These are phyloP conservation scores for Drosophila grimshawi DNA, from an alignment of 1,140 invertebrate species.

Conservation along the genomic window DNA sequence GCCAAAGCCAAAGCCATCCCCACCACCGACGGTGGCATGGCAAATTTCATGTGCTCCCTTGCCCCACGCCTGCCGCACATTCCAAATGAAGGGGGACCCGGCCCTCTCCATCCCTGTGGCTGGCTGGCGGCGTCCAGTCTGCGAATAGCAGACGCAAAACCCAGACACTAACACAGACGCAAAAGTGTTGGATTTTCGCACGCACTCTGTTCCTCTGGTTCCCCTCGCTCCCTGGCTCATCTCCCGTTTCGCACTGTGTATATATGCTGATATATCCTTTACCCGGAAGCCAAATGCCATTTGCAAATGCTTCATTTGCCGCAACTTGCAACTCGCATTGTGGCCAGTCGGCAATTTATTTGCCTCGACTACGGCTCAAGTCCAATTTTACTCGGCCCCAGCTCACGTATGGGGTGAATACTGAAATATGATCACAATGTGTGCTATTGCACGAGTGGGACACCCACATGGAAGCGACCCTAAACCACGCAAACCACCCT, in stretches of 20 bases:
- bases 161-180: conserved; percentile 50
- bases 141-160: conserved; percentile 39
- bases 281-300: conserved; percentile 77
- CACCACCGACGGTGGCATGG: conserved; percentile 6
- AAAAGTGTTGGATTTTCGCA: conserved; percentile 80
- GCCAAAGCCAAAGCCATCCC: conserved; percentile 12
- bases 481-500: conserved; percentile 15
- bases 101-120: conserved; percentile 5
- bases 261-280: conserved; percentile 67
- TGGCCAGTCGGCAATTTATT: conserved; percentile 74
- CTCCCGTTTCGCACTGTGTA: conserved; percentile 40
- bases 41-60: conserved; percentile 24
- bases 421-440: conserved; percentile 75
- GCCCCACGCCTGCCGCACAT: conserved; percentile 21
- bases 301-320: conserved; percentile 54
- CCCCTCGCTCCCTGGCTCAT: neutral
- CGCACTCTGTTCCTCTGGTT: conserved; percentile 43
- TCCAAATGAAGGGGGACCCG: neutral
- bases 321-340: conserved; percentile 24
- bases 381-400: neutral
- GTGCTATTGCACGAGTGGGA: conserved; percentile 39
- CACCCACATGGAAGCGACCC: conserved; percentile 20
- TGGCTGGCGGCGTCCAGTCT: conserved; percentile 72
- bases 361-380: conserved; percentile 58
- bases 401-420: conserved; percentile 22